Conservation (phyloP, 2,888 invertebrate species). For the Andrena flavipes region DNA sequence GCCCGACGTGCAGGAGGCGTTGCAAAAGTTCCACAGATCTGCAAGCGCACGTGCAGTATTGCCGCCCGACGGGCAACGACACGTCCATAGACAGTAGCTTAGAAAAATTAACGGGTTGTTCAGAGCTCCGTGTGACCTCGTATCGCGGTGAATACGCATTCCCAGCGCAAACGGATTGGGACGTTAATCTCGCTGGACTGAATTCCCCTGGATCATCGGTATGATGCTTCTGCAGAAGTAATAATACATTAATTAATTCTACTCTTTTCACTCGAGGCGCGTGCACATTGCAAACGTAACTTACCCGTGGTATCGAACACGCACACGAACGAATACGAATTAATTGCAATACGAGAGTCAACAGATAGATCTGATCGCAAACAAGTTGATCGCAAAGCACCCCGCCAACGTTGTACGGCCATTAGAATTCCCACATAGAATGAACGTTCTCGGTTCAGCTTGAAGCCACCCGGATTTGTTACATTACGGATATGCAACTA, state of each 20-base stretch:
- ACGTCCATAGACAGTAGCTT: conserved; percentile 74
- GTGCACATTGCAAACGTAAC: conserved; percentile 48
- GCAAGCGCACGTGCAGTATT: conserved; percentile 90
- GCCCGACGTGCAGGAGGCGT: conserved; percentile 94
- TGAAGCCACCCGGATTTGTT: conserved; percentile 38
- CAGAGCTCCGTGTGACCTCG: conserved; percentile 72
- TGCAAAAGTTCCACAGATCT: conserved; percentile 94
- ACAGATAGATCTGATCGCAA: conserved; percentile 53
- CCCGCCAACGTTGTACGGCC: conserved; percentile 22
- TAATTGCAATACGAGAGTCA: conserved; percentile 63
- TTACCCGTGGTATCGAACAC: conserved; percentile 22
- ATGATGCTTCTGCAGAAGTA: conserved; percentile 70
- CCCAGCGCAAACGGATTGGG: conserved; percentile 81
- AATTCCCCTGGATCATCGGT: conserved; percentile 82
- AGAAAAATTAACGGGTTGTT: conserved; percentile 75
- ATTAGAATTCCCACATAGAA: conserved; percentile 23
- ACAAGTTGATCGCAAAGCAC: conserved; percentile 34
- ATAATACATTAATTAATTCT: conserved; percentile 31
- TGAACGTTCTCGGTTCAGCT: conserved; percentile 30
- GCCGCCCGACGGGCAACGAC: conserved; percentile 82
- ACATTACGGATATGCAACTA: conserved; percentile 41
- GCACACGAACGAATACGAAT: conserved; percentile 45
- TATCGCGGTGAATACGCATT: conserved; percentile 80
- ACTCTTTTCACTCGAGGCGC: conserved; percentile 23
- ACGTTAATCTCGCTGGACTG: conserved; percentile 76